phyloP scores from a whole-genome alignment of 2,113 vertebrate species.

The Parus major region DNA sequence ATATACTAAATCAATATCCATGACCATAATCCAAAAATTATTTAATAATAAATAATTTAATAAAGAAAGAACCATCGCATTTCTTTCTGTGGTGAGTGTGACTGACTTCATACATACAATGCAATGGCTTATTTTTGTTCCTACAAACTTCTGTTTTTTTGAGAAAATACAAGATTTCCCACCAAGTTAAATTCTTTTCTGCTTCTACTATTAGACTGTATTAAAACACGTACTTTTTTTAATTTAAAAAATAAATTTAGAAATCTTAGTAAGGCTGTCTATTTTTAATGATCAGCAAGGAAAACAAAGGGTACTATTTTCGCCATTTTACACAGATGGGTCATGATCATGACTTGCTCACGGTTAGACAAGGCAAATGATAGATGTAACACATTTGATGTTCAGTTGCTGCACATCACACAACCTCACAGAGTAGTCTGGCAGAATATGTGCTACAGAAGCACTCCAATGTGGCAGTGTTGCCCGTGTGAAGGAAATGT shows the following conservation, averaged over 20 bases:
- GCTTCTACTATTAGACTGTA: not conserved
- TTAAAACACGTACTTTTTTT: not conserved
- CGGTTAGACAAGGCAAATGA: not conserved
- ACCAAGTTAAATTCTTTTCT: not conserved
- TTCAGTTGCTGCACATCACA: constrained; percentile 2
- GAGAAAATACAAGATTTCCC: not conserved
- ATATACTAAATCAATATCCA: not conserved
- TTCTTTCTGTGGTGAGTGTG: not conserved
- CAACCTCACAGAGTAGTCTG: constrained; percentile 30
- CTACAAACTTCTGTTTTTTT: not conserved
- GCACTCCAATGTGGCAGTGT: constrained; percentile 35
- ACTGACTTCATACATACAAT: not conserved
- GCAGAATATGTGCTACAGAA: constrained; percentile 54
- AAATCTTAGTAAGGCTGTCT: not conserved
- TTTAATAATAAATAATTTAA: too few relatives aligned
- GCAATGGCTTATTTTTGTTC: not conserved
- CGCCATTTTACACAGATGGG: not conserved
- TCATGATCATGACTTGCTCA: not conserved
- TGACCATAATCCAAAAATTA: not conserved
- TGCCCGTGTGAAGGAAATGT: constrained; percentile 32
- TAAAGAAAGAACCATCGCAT: not conserved
- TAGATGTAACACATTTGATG: constrained; percentile 12
- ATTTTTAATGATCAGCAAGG: not conserved
- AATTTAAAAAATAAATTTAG: not conserved
- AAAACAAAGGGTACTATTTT: not conserved